Conservation (phyloP, 2,888 invertebrate genomes). For the Mesorhabditis spiculigera region DNA sequence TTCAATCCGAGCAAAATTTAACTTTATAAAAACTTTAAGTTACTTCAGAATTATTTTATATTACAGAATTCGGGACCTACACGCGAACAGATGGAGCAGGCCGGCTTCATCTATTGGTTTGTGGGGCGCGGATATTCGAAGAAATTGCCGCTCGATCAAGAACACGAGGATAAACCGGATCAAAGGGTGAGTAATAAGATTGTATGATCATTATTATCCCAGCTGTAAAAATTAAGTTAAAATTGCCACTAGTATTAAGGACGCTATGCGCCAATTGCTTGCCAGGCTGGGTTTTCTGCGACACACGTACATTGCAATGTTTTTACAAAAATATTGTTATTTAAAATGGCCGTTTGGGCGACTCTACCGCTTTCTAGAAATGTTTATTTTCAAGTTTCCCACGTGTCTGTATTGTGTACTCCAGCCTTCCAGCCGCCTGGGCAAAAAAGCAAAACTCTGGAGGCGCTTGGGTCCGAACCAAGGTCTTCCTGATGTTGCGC, state of each 20-base stretch:
- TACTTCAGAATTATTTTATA: neutral
- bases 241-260: neutral
- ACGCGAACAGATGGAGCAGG: conserved; percentile 61
- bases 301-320: neutral
- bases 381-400: too few relatives aligned
- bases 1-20: too few relatives aligned
- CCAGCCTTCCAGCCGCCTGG: too few relatives aligned
- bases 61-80: conserved; percentile 64
- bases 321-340: neutral
- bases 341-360: too few relatives aligned
- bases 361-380: too few relatives aligned
- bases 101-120: conserved; percentile 71
- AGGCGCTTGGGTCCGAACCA: too few relatives aligned
- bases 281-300: neutral
- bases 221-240: too few relatives aligned
- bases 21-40: neutral
- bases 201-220: neutral
- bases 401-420: too few relatives aligned
- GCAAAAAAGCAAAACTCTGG: too few relatives aligned
- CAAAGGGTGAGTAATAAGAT: conserved; percentile 64
- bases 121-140: conserved; percentile 78
- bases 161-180: conserved; percentile 67
- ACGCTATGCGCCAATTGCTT: neutral
- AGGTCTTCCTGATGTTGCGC: too few relatives aligned
- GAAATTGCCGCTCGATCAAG: conserved; percentile 53